phyloP scores from a whole-genome alignment of 1,140 invertebrate species.

The Dendroctonus ponderosae region DNA sequence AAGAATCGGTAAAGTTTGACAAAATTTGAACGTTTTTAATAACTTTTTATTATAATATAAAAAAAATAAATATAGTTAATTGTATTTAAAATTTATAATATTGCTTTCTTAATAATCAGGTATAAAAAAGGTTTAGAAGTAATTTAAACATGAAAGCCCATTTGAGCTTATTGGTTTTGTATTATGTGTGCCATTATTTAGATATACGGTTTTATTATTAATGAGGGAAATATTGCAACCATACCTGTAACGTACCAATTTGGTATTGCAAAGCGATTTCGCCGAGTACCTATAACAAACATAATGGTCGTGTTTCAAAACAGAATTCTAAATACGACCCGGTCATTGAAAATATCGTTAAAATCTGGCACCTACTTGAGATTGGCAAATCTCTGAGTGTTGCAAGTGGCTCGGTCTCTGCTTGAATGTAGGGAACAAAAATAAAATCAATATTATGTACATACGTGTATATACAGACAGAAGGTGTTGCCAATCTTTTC shows the following conservation, averaged over 20 bases:
- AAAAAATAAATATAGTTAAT: too few species aligned
- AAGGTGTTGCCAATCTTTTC: too few species aligned
- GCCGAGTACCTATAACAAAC: slow-evolving; percentile 22
- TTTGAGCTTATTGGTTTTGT: background rate
- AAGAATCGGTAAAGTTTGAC: too few species aligned
- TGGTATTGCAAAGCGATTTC: slow-evolving; percentile 21
- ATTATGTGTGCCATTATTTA: slow-evolving; percentile 2
- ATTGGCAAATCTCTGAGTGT: slow-evolving; percentile 20
- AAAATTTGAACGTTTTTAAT: too few species aligned
- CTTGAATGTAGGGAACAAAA: background rate
- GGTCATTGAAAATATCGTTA: slow-evolving; percentile 23
- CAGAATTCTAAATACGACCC: slow-evolving; percentile 19
- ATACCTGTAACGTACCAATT: slow-evolving; percentile 17
- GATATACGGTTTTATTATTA: slow-evolving; percentile 2
- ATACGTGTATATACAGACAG: too few species aligned
- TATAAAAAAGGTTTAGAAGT: too few species aligned
- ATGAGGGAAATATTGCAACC: slow-evolving; percentile 12
- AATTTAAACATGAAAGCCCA: too few species aligned
- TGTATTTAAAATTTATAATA: too few species aligned
- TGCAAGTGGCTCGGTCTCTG: slow-evolving; percentile 11
- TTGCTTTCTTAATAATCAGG: too few species aligned
- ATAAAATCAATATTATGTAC: background rate
- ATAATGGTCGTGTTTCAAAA: slow-evolving; percentile 23
- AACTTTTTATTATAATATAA: too few species aligned
- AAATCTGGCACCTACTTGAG: slow-evolving; percentile 24